Percentiles rank a stretch among this genome's conserved stretches.
These are phyloP conservation scores for Cheilinus undulatus DNA, from an alignment of 2,113 vertebrate species.

Conservation along the genomic window DNA sequence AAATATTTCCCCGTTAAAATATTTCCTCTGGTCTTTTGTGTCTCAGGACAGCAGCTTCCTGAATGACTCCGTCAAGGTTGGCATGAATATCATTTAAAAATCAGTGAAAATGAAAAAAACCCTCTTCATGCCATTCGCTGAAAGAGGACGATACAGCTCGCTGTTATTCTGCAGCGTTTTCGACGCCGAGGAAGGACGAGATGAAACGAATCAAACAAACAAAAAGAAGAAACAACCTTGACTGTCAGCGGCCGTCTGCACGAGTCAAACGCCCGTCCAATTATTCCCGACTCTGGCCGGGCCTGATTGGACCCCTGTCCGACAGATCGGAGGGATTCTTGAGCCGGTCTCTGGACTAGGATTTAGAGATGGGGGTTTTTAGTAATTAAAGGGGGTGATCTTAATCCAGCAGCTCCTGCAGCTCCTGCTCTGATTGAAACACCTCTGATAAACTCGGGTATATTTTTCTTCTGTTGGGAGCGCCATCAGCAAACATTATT, in stretches of 20 bases:
- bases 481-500: conserved; percentile 72
- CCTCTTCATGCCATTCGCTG: conserved; percentile 5
- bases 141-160: neutral
- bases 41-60: neutral
- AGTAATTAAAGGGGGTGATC: conserved; percentile 25
- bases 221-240: conserved; percentile 12
- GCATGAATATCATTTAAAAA: neutral
- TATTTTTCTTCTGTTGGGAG: conserved; percentile 44
- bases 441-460: conserved; percentile 55
- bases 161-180: neutral
- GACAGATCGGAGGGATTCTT: conserved; percentile 9
- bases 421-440: conserved; percentile 43
- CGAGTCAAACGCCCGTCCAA: conserved; percentile 43
- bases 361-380: conserved; percentile 22
- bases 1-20: neutral
- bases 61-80: neutral
- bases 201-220: conserved; percentile 23
- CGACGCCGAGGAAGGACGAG: neutral
- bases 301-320: conserved; percentile 38
- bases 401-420: neutral
- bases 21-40: neutral
- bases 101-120: neutral
- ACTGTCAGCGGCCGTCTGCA: conserved; percentile 24
- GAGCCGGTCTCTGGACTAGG: neutral
- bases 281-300: conserved; percentile 33